These are phyloP conservation scores for Cyphomyrus discorhynchus DNA, from an alignment of 2,113 vertebrate genomes.

Conservation along the genomic window DNA sequence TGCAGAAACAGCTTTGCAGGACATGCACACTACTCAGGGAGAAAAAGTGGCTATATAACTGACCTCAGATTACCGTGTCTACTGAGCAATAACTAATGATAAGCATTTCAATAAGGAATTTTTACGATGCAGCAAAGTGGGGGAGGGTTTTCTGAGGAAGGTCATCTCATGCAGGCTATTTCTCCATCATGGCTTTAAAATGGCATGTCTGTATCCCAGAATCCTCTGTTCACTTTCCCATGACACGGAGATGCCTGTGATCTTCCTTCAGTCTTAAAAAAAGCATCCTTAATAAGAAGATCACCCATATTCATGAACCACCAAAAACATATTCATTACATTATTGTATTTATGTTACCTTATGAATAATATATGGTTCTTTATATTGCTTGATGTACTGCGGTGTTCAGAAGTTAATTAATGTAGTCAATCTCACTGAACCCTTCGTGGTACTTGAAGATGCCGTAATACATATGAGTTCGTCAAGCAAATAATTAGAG, in stretches of 20 bases:
- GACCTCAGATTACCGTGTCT: background rate
- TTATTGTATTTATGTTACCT: constrained; percentile 19
- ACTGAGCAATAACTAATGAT: constrained; percentile 11
- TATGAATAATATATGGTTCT: constrained; percentile 17
- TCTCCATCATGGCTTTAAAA: background rate
- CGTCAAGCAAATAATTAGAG: background rate
- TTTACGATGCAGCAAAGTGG: background rate
- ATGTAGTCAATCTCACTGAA: background rate
- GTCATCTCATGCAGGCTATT: background rate
- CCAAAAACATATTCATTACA: constrained; percentile 12
- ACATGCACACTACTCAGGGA: background rate
- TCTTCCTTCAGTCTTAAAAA: constrained; percentile 17
- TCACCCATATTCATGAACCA: constrained; percentile 17
- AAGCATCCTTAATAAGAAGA: constrained; percentile 14
- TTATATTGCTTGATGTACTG: constrained; percentile 7
- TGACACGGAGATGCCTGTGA: constrained; percentile 1
- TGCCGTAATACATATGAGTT: constrained; percentile 5
- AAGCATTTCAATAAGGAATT: background rate
- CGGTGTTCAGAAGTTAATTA: constrained; percentile 12
- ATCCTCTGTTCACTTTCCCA: background rate
- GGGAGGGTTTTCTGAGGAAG: too few relatives aligned
- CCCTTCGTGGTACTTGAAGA: background rate
- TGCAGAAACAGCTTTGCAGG: background rate
- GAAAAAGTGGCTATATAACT: background rate
- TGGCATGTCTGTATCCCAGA: background rate